A percentile compares a stretch with the other conserved stretches of the same genome.
Evolutionary conservation across 2,113 vertebrate species (phyloP).

Genomic region (Nanorana parkeri): DNA sequence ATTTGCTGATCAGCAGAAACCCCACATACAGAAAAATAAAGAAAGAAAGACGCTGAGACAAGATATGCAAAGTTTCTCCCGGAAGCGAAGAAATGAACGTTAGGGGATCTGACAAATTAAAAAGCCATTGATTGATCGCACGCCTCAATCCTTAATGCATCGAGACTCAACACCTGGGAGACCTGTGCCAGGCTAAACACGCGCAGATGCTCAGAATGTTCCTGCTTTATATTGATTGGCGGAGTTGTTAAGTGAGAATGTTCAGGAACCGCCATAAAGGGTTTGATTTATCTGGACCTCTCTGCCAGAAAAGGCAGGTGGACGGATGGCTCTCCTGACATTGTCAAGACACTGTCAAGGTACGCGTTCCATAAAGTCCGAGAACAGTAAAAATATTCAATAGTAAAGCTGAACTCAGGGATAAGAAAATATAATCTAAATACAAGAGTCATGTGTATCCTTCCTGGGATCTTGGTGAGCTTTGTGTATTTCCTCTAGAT

Average conservation of each 20-base stretch:
- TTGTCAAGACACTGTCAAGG: not conserved
- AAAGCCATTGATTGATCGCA: constrained; percentile 15
- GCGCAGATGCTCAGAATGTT: constrained; percentile 2
- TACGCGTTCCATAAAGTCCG: not conserved
- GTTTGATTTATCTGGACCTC: constrained; percentile 11
- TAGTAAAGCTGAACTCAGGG: no score
- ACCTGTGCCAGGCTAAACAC: not conserved
- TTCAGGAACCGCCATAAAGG: not conserved
- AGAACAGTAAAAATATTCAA: no score
- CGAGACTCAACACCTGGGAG: not conserved
- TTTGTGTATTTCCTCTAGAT: no score
- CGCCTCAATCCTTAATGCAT: constrained; percentile 2
- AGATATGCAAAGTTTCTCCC: constrained; percentile 3
- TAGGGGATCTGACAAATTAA: constrained; percentile 1
- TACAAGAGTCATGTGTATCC: no score
- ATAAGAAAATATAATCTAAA: no score
- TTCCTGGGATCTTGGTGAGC: no score
- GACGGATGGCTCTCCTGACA: not conserved
- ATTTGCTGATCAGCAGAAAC: no score
- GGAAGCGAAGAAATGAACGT: not conserved
- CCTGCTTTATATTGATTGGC: constrained; percentile 12
- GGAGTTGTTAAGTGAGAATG: not conserved
- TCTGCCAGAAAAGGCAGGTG: not conserved
- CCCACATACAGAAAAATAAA: no score
- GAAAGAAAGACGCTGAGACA: no score